Conservation (phyloP, 2,888 invertebrate species). For the Dorcus parallelipipedus region DNA sequence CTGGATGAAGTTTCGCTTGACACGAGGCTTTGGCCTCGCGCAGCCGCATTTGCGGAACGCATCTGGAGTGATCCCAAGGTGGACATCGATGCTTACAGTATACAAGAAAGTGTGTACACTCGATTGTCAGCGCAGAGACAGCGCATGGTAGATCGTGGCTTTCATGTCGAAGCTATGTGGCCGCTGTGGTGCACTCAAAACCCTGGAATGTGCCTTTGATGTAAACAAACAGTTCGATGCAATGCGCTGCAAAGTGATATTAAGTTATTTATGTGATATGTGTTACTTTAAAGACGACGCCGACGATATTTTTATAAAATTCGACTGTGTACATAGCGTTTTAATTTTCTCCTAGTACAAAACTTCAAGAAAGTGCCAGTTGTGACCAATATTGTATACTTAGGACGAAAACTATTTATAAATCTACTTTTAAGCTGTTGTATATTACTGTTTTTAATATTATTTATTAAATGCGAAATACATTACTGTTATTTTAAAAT, state of each 20-base stretch:
- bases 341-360: background rate
- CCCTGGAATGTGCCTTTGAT: conserved; percentile 66
- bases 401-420: background rate
- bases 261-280: background rate
- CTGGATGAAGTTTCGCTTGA: conserved; percentile 70
- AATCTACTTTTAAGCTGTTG: conserved; percentile 7
- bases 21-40: conserved; percentile 78
- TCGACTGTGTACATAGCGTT: background rate
- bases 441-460: conserved; percentile 14
- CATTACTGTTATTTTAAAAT: background rate
- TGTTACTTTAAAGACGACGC: background rate
- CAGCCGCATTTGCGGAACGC: conserved; percentile 78
- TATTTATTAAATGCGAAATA: conserved; percentile 12
- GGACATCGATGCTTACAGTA: conserved; percentile 27
- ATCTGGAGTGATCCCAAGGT: conserved; percentile 63
- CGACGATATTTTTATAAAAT: conserved; percentile 2
- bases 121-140: conserved; percentile 66
- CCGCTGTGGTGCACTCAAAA: conserved; percentile 76
- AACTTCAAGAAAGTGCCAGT: conserved; percentile 5
- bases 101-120: conserved; percentile 64
- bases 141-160: conserved; percentile 59
- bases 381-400: background rate
- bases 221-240: background rate
- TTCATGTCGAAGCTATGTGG: conserved; percentile 70
- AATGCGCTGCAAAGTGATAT: background rate